Evolutionary conservation across 2,797 vertebrate genomes (phyloP), one percentile per base, ranked within the genome.

Genomic region (Champsocephalus esox): DNA sequence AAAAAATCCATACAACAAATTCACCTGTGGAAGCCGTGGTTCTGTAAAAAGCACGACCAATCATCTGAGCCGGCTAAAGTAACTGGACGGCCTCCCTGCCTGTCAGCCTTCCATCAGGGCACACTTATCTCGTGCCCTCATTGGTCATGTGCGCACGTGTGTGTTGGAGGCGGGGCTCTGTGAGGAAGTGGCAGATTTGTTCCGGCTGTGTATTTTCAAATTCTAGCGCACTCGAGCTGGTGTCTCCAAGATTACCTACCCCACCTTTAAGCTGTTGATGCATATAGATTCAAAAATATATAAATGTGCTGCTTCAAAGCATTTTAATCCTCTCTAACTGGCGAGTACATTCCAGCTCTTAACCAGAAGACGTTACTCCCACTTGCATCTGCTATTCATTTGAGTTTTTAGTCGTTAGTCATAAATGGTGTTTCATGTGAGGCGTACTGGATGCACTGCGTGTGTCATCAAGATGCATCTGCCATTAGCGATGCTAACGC

Each of bases 361-460:
- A 55, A 50, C 58, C 69, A 57, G 32, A 52, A n/a, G 6, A 61
- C 12, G 13, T 54, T 19, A 17, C 61, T 71, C 61, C 58, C 43
- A 55, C 68, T 66, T 54, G 17, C 54, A 74, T 74, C 66, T 75
- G 55, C 43, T 66, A 11, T 71, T 59, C 32, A 58, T 64, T 32
- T 66, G 48, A 41, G 19, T 19, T 77, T 79, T 63, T 54, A 13
- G 70, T 77, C 52, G 77, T 83, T 77, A 58, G 74, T 80, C 57
- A 72, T 21, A 62, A 55, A 51, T 63, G 12, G 52, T 50, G 34
- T 75, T 77, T 70, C 24, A 58, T 17, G 34, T 3, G n/a, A 62
- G 48, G 21, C 57, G 50, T 32, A 7, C 19, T 10, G 38, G 59
- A 74, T 34, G 0, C 55, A 54, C 55, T 34, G 3, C 1, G 49